phyloP scores from a whole-genome alignment of 2,888 invertebrate species.

The Cepaea hortensis region DNA sequence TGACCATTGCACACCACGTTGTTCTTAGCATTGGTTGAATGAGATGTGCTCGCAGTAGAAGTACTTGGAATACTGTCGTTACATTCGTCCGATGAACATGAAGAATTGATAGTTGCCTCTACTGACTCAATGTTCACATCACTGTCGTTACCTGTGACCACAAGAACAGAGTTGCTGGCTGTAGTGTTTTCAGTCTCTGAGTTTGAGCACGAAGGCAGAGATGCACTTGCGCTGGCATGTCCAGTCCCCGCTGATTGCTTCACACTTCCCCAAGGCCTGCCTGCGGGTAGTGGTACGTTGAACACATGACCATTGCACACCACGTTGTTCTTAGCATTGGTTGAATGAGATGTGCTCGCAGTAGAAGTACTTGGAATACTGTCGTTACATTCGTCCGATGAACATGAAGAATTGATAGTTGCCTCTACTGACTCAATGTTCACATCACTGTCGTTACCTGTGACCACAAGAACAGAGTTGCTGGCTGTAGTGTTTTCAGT shows the following conservation, averaged over 20 bases:
- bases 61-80: not conserved
- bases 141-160: conserved; percentile 42
- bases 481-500: not conserved
- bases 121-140: conserved; percentile 46
- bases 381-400: conserved; percentile 18
- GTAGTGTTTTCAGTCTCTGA: not conserved
- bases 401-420: not conserved
- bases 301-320: not conserved
- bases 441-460: conserved; percentile 48
- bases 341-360: conserved; percentile 2
- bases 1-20: not conserved
- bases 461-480: not conserved
- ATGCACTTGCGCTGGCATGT: not conserved
- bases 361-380: not conserved
- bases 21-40: conserved; percentile 4
- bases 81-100: conserved; percentile 12
- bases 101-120: not conserved
- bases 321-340: not conserved
- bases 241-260: not conserved
- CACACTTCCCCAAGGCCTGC: not conserved
- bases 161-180: conserved; percentile 1
- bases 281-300: not conserved
- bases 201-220: conserved; percentile 19
- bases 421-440: conserved; percentile 43
- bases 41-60: not conserved